phyloP scores from a whole-genome alignment of 2,113 vertebrate species.

The Zeus faber region DNA sequence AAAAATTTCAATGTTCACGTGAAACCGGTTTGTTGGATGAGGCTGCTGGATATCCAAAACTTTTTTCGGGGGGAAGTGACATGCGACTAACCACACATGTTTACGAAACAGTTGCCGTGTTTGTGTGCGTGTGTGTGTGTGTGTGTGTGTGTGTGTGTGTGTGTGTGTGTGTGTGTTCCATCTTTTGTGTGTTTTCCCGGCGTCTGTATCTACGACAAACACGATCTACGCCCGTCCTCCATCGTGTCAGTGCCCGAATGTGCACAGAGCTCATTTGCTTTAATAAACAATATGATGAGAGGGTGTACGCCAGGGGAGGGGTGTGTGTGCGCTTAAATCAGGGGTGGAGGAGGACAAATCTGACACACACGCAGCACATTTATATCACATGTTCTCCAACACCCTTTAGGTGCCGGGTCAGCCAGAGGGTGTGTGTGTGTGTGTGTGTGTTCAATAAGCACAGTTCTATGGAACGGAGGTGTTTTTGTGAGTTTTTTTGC shows the following conservation, averaged over 20 bases:
- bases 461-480: too few relatives aligned
- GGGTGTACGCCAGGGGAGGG: slow-evolving; percentile 14
- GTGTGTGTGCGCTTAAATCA: too few relatives aligned
- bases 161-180: slow-evolving; percentile 35
- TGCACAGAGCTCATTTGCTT: slow-evolving; percentile 7
- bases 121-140: neutral
- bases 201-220: slow-evolving; percentile 29
- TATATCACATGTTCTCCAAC: slow-evolving; percentile 5
- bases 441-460: neutral
- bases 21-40: too few relatives aligned
- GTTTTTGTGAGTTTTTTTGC: too few relatives aligned
- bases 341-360: too few relatives aligned
- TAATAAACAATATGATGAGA: slow-evolving; percentile 11
- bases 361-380: too few relatives aligned
- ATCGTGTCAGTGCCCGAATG: neutral
- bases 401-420: neutral
- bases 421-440: neutral
- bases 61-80: too few relatives aligned
- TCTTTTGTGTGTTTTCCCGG: slow-evolving; percentile 2
- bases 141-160: slow-evolving; percentile 19
- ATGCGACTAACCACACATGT: too few relatives aligned
- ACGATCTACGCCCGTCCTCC: slow-evolving; percentile 2
- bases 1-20: too few relatives aligned
- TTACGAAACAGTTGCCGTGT: neutral
- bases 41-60: too few relatives aligned